A percentile compares a stretch with the other conserved stretches of the same genome.
Evolutionary conservation across 2,888 invertebrate species (phyloP).

Genomic region (Tetheella fluctuosa): DNA sequence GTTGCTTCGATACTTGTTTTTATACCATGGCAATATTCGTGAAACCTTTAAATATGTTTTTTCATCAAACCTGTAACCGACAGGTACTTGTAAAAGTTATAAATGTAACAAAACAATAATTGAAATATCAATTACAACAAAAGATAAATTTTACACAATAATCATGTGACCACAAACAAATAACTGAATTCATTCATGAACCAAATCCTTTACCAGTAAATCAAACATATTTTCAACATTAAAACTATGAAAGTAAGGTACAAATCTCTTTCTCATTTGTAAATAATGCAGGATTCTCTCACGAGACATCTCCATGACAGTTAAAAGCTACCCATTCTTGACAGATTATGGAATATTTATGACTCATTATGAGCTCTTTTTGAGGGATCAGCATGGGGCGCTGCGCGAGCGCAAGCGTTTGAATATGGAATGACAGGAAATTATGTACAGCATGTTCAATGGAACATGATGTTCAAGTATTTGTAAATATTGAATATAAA

Average conservation of each 20-base stretch:
- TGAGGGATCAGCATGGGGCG: constrained; percentile 51
- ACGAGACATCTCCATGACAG: constrained; percentile 52
- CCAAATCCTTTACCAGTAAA: constrained; percentile 14
- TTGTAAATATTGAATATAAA: not conserved
- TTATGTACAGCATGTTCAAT: constrained; percentile 49
- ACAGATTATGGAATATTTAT: constrained; percentile 73
- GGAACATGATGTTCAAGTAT: too few species aligned
- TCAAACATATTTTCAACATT: constrained; percentile 1
- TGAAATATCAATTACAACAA: constrained; percentile 35
- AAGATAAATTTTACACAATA: constrained; percentile 30
- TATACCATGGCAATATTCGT: too few species aligned
- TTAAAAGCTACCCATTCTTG: constrained; percentile 57
- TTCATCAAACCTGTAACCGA: constrained; percentile 19
- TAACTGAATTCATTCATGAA: constrained; percentile 15
- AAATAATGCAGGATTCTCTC: constrained; percentile 35
- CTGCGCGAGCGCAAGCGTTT: constrained; percentile 39
- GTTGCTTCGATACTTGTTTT: too few species aligned
- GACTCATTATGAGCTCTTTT: constrained; percentile 60
- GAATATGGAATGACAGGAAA: constrained; percentile 49
- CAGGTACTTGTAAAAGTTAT: constrained; percentile 2
- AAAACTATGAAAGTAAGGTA: constrained; percentile 12
- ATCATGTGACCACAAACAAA: constrained; percentile 34
- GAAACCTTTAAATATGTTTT: too few species aligned
- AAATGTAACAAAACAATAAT: constrained; percentile 21
- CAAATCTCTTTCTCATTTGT: constrained; percentile 9